Conservation (phyloP, 1,140 invertebrate genomes). For the Vanessa atalanta region DNA sequence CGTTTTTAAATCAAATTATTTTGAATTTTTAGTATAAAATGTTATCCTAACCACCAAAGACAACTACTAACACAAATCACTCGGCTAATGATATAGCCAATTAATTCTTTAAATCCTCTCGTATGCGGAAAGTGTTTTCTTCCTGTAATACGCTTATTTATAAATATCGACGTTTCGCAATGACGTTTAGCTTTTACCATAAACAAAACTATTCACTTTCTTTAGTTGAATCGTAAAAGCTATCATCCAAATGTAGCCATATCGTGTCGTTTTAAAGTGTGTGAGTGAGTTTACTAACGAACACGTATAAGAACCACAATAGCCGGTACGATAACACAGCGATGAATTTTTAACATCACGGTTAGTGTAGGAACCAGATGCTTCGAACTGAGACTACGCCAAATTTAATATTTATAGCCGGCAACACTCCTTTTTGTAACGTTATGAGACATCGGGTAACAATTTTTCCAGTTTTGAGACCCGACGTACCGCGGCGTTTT, state of each 20-base stretch:
- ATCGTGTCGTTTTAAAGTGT: not conserved
- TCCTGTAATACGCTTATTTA: too few relatives aligned
- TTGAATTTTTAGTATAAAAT: too few relatives aligned
- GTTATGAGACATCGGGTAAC: conserved; percentile 14
- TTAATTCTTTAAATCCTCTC: too few relatives aligned
- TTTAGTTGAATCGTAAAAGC: not conserved
- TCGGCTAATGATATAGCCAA: too few relatives aligned
- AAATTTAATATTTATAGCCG: conserved; percentile 11
- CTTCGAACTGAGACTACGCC: conserved; percentile 14
- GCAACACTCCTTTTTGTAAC: conserved; percentile 10
- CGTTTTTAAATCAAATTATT: too few relatives aligned
- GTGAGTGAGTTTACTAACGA: not conserved
- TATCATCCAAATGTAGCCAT: not conserved
- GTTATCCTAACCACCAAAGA: too few relatives aligned
- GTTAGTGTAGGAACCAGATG: conserved; percentile 13
- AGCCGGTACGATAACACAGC: not conserved
- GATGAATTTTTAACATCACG: conserved; percentile 7
- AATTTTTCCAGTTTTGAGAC: conserved; percentile 12
- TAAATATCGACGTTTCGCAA: too few relatives aligned
- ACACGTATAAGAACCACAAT: conserved; percentile 4
- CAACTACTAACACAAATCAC: too few relatives aligned
- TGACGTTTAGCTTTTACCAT: too few relatives aligned
- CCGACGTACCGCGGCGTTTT: not conserved
- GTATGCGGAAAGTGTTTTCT: too few relatives aligned
- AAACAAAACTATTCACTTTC: too few relatives aligned